These are phyloP conservation scores for Ondatra zibethicus DNA, from an alignment of 2,113 vertebrate species.

Conservation along the genomic window DNA sequence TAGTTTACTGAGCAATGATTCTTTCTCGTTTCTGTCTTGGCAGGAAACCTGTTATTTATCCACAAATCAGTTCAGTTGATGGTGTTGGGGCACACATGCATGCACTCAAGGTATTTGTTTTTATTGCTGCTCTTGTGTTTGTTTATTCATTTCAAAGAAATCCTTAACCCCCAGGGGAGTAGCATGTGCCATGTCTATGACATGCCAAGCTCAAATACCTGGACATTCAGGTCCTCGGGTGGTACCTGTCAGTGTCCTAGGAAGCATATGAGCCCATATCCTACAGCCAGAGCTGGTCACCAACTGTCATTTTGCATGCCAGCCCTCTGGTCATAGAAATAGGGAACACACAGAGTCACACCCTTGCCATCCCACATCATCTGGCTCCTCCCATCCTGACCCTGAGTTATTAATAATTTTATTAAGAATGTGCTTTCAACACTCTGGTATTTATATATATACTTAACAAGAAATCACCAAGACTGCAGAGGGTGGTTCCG, in stretches of 20 bases:
- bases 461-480: slow-evolving; percentile 79
- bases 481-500: slow-evolving; percentile 71
- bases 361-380: slow-evolving; percentile 56
- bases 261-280: neutral
- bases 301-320: neutral
- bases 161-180: neutral
- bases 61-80: neutral
- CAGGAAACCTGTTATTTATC: neutral
- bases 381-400: slow-evolving; percentile 74
- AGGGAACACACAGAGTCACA: slow-evolving; percentile 68
- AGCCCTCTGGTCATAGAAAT: slow-evolving; percentile 30
- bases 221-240: neutral
- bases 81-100: neutral
- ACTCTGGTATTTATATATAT: slow-evolving; percentile 73
- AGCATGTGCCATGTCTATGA: fast-evolving
- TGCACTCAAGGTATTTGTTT: neutral
- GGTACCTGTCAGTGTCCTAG: too few relatives aligned
- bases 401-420: slow-evolving; percentile 82
- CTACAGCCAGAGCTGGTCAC: neutral
- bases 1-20: neutral
- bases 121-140: neutral
- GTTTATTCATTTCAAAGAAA: neutral
- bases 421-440: slow-evolving; percentile 82
- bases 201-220: neutral
- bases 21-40: neutral